Base-by-base conservation (phyloP, 2,888 invertebrate genomes). In the Hydroisotoma schaefferi region DNA sequence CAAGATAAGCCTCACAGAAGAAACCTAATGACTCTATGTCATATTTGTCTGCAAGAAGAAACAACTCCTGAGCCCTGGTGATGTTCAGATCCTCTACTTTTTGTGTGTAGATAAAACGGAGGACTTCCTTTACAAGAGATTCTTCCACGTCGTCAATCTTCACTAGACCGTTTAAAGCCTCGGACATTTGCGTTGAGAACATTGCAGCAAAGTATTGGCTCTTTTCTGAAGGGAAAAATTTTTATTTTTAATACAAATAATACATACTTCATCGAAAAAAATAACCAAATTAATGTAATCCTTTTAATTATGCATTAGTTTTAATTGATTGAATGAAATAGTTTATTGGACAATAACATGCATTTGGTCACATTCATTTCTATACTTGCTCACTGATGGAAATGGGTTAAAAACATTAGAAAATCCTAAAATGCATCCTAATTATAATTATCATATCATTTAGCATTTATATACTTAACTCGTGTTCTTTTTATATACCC, bases 71-170 rank as follows among this genome's bases (percentile, higher is more conserved):
- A n/a, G 61, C 60, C 15, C 20, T 6, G 2, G 46, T 46, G n/a
- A 57, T 49, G 6, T 59, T 58, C 26, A 65, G 43, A 37, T 63
- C 57, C 46, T 63, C 60, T 2, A 65, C 55, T 25, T 47, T 54
- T 8, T 60, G 65, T 26, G 53, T 23, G 48, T 69, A 69, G 5
- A 69, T 59, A 51, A 67, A 69, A 20, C 63, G 52, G 10, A 69
- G 59, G 1, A 69, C 12, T 57, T 65, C 65, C 4, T 44, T 44
- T 26, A 69, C 55, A 10, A 65, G 22, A 15, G 57, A 52, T 6
- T 51, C 56, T 25, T 66, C 63, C 3, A 55, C 57, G n/a, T 67
- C 67, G 2, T 48, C 37, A 2, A 68, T 52, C 10, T 49, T 38
- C 4, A 68, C 61, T 20, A 59, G n/a, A 4, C 63, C 62, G 48